phyloP scores from a whole-genome alignment of 2,888 invertebrate genomes.

The Doris montereyensis region DNA sequence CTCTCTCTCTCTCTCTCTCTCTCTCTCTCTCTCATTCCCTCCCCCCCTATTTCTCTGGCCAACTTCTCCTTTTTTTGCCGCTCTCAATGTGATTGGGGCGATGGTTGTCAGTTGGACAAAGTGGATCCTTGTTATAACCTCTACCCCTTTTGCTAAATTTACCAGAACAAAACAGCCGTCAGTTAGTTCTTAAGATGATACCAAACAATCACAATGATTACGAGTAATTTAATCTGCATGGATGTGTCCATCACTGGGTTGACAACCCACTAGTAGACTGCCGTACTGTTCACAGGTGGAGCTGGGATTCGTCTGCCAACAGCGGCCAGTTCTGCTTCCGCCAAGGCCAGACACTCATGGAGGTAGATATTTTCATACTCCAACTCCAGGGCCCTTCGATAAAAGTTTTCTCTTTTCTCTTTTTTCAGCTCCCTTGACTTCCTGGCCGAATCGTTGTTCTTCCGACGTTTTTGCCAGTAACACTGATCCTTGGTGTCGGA shows the following conservation, averaged over 20 bases:
- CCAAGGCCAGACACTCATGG: conserved; percentile 52
- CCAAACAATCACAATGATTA: too few relatives aligned
- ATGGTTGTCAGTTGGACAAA: too few relatives aligned
- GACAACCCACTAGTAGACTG: too few relatives aligned
- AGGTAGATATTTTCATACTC: conserved; percentile 58
- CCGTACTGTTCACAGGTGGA: too few relatives aligned
- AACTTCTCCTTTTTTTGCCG: too few relatives aligned
- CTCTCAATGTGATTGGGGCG: too few relatives aligned
- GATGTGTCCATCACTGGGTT: too few relatives aligned
- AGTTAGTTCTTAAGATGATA: too few relatives aligned
- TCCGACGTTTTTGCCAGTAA: conserved; percentile 60
- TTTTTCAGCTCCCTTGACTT: conserved; percentile 60
- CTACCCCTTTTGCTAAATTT: too few relatives aligned
- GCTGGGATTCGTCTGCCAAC: conserved; percentile 9
- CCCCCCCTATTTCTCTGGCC: neutral
- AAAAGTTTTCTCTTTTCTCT: conserved; percentile 61
- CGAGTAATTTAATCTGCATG: too few relatives aligned
- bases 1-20: neutral
- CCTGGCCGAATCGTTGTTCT: conserved; percentile 65
- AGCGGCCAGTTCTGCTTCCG: conserved; percentile 49
- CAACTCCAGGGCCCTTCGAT: conserved; percentile 55
- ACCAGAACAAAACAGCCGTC: too few relatives aligned
- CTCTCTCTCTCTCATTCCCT: neutral
- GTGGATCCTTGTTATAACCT: too few relatives aligned
- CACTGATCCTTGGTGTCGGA: conserved; percentile 48